These are phyloP conservation scores for Euwallacea similis DNA, from an alignment of 1,140 invertebrate genomes.

Conservation along the genomic window DNA sequence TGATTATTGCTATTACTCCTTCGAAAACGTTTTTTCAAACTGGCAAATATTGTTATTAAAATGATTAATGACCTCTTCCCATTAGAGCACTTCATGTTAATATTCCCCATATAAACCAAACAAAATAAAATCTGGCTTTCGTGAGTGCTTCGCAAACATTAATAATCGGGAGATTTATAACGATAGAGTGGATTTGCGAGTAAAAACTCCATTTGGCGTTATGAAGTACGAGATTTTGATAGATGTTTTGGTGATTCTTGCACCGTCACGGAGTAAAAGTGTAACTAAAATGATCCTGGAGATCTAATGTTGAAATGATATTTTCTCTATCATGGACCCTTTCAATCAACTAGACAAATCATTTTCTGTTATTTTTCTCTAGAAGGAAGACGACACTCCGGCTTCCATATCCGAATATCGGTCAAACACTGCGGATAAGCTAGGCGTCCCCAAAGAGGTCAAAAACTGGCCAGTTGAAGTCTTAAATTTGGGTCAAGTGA, in stretches of 20 bases:
- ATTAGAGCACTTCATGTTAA: not conserved
- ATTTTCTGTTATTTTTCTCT: not conserved
- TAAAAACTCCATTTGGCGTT: not conserved
- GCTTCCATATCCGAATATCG: not conserved
- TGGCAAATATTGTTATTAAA: too few species aligned
- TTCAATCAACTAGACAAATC: too few species aligned
- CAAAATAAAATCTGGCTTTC: not conserved
- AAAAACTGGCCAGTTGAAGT: slow-evolving; percentile 70
- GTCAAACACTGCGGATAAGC: slow-evolving; percentile 40
- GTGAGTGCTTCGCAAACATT: not conserved
- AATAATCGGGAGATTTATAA: not conserved
- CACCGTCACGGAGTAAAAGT: too few species aligned
- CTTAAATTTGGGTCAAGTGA: slow-evolving; percentile 78
- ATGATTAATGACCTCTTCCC: too few species aligned
- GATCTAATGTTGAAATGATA: too few species aligned
- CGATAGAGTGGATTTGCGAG: slow-evolving; percentile 20
- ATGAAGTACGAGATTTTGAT: not conserved
- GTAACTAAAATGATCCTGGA: too few species aligned
- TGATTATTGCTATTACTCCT: not conserved
- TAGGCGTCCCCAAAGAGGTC: slow-evolving; percentile 61
- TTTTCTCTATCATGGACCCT: too few species aligned
- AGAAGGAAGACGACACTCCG: not conserved
- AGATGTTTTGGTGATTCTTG: too few species aligned
- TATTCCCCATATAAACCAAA: slow-evolving; percentile 2
- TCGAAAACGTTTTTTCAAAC: too few species aligned